phyloP scores from a whole-genome alignment of 1,140 invertebrate genomes.

The Macrotrachela quadricornifera region DNA sequence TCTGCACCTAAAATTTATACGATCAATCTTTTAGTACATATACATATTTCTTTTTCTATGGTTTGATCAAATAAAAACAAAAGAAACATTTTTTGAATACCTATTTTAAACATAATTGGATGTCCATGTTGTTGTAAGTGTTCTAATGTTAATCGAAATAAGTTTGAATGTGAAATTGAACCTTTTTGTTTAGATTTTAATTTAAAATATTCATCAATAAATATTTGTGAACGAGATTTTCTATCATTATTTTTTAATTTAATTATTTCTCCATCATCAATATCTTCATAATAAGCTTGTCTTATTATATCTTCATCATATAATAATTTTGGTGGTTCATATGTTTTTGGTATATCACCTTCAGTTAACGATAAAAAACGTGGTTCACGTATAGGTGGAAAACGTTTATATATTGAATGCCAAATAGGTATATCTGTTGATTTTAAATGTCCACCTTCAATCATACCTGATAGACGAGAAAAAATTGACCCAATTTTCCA shows the following conservation, averaged over 20 bases:
- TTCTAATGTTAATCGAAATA: too few species aligned
- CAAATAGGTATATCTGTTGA: neutral
- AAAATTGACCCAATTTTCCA: neutral
- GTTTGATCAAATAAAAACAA: too few species aligned
- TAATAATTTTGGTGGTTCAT: neutral
- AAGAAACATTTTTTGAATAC: too few species aligned
- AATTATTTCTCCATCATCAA: neutral
- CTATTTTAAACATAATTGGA: too few species aligned
- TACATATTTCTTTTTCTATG: too few species aligned
- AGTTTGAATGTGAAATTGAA: too few species aligned
- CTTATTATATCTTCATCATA: neutral
- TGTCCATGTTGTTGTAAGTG: too few species aligned
- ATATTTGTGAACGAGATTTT: neutral
- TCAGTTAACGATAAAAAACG: neutral
- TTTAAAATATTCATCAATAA: too few species aligned
- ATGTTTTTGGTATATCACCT: neutral
- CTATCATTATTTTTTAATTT: neutral
- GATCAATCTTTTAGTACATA: too few species aligned
- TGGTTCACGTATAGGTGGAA: neutral
- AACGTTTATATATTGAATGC: neutral
- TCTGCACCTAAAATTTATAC: too few species aligned
- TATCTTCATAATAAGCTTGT: neutral
- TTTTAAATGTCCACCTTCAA: neutral
- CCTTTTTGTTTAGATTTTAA: too few species aligned
- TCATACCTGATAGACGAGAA: neutral